Evolutionary conservation across 2,113 vertebrate species (phyloP).

Genomic region (Siniperca chuatsi): DNA sequence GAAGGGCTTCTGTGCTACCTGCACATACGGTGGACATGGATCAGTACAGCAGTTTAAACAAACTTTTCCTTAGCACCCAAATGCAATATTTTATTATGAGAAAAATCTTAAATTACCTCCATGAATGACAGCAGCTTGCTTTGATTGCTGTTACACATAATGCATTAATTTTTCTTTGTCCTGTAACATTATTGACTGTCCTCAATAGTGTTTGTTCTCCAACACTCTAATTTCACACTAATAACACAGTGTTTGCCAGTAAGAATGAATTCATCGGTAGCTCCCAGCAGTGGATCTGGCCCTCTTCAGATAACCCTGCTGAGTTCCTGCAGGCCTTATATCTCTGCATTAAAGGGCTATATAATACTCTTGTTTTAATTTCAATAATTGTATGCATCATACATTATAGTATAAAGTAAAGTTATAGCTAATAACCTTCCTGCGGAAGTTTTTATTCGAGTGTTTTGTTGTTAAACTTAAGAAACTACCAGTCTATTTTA

Average conservation of each 20-base stretch:
- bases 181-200: constrained; percentile 19
- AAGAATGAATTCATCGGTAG: constrained; percentile 49
- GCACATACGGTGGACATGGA: not conserved
- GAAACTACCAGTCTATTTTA: not conserved
- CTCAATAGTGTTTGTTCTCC: constrained; percentile 51
- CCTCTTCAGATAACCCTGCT: constrained; percentile 47
- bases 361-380: not conserved
- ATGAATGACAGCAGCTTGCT: not conserved
- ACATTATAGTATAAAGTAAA: no score
- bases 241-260: constrained; percentile 29
- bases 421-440: not conserved
- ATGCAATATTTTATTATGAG: not conserved
- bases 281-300: constrained; percentile 19
- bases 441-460: not conserved
- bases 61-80: no score
- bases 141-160: constrained; percentile 20
- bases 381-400: not conserved
- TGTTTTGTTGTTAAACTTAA: not conserved
- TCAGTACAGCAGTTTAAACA: not conserved
- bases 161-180: constrained; percentile 33
- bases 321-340: not conserved
- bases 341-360: not conserved
- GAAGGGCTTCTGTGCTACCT: not conserved
- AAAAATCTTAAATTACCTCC: not conserved
- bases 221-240: constrained; percentile 53